Evolutionary conservation across 2,113 vertebrate genomes (phyloP), one percentile per base, ranked within the genome.

Genomic region (Meles meles): DNA sequence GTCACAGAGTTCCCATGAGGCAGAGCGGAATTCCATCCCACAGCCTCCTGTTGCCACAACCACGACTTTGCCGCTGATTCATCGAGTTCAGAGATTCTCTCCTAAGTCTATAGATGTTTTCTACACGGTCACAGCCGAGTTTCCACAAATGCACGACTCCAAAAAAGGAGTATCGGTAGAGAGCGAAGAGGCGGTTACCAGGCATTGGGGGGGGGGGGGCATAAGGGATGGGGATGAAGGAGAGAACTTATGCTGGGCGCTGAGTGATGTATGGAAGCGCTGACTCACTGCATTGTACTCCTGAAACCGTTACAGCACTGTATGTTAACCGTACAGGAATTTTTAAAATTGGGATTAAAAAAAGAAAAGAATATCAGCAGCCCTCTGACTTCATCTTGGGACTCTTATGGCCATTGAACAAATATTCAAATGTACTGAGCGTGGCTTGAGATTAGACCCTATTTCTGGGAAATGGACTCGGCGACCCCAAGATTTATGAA

Each of bases 131-230:
- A 37, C 47, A 85, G 63, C 57, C 21, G n/a, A 9, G 2, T 44
- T 71, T 29, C 11, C 47, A 42, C 25, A 67, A 3, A 17, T 9
- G 27, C 14, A 10, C 47, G 21, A 21, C 42, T 72, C 55, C 63
- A 92, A 2, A 42, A 80, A 84, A 52, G 37, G 74, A n/a, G 20
- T 42, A 42, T 42, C 37, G 3, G 37, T 42, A 27, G 71, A 42
- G 39, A 44, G 13, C 72, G 27, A 74, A 74, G 39, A 74, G 72
- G 7, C 1, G 25, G 39, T 29, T 44, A 74, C 39, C 39, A 74
- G 39, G 25, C 3, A 10, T 42, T 23, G 12, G 23, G 6, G 0
- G 12, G 23, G 23, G 10, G 5, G 21, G 21, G 21, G 37, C 10
- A 29, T 63, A 65, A 6, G 29, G 6, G 63, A 34, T 34, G 31